phyloP scores from a whole-genome alignment of 1,140 invertebrate genomes.

The Macrostomum lignano region DNA sequence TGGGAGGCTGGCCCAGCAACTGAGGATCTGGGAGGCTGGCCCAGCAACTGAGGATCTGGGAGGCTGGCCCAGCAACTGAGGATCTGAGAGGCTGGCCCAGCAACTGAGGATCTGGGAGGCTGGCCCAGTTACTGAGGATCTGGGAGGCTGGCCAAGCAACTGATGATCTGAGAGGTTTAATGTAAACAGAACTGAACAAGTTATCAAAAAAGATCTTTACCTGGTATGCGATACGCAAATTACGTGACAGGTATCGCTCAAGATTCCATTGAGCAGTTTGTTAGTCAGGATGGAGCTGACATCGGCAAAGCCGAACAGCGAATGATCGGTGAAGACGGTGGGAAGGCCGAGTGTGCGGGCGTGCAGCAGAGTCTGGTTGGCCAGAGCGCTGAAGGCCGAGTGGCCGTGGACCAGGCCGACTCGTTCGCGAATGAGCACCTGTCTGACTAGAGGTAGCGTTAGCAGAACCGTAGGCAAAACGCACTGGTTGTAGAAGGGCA shows the following conservation, averaged over 20 bases:
- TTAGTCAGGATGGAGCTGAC: conserved; percentile 83
- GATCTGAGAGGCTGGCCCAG: too few species aligned
- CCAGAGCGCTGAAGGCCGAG: conserved; percentile 82
- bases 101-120: too few species aligned
- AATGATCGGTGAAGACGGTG: conserved; percentile 95
- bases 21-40: too few species aligned
- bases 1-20: too few species aligned
- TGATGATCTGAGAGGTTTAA: too few species aligned
- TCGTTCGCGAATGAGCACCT: conserved; percentile 62
- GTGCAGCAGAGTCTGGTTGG: conserved; percentile 76
- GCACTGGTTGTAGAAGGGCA: conserved; percentile 75
- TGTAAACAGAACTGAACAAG: too few species aligned
- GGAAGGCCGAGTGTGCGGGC: conserved; percentile 59
- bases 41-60: too few species aligned
- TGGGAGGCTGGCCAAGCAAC: too few species aligned
- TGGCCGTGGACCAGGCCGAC: conserved; percentile 88
- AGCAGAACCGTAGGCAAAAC: conserved; percentile 69
- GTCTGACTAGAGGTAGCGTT: conserved; percentile 57
- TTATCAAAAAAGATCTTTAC: too few species aligned
- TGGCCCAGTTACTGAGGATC: too few species aligned
- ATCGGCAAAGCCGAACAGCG: conserved; percentile 93
- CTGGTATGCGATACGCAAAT: conserved; percentile 94
- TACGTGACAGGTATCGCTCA: conserved; percentile 65
- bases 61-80: too few species aligned
- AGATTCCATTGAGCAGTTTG: conserved; percentile 56